A percentile compares a stretch with the other conserved stretches of the same genome.
Evolutionary conservation across 2,797 vertebrate genomes (phyloP).

Genomic region (Tiaroga cobitis): DNA sequence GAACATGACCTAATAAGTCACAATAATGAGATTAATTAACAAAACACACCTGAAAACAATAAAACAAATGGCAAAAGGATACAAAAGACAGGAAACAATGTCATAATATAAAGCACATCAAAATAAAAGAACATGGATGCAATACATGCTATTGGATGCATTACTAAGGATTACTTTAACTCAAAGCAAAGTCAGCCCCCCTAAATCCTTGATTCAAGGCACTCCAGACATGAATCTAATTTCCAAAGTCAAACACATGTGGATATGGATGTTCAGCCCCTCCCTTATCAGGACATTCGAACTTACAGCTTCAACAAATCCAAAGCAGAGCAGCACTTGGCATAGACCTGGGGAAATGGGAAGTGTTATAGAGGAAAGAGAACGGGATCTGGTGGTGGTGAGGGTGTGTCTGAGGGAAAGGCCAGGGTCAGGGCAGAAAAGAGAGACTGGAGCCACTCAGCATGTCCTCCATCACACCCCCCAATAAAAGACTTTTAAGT

Average conservation of each 20-base stretch:
- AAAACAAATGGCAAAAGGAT: conserved; percentile 12
- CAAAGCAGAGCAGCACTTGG: conserved; percentile 75
- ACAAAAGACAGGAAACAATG: conserved; percentile 12
- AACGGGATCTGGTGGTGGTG: conserved; percentile 50
- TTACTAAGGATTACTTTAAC: conserved; percentile 58
- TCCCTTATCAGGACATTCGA: conserved; percentile 74
- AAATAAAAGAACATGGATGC: conserved; percentile 26
- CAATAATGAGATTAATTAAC: conserved; percentile 16
- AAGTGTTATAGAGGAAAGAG: conserved; percentile 63
- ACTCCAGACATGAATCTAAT: conserved; percentile 67
- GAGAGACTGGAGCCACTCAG: conserved; percentile 57
- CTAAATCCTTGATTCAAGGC: conserved; percentile 58
- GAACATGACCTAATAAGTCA: not conserved
- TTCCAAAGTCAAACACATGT: conserved; percentile 70
- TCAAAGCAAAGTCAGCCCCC: conserved; percentile 54
- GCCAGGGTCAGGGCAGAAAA: conserved; percentile 54
- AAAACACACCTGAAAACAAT: conserved; percentile 25
- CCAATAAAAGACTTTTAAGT: conserved; percentile 33
- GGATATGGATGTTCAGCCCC: conserved; percentile 73
- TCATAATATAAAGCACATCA: not conserved
- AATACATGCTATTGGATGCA: conserved; percentile 56
- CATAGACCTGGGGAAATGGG: conserved; percentile 60
- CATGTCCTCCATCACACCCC: conserved; percentile 49
- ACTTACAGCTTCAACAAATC: conserved; percentile 75
- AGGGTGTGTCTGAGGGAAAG: conserved; percentile 56